These are phyloP conservation scores for Neosilurus hyrtlii DNA, from an alignment of 2,797 vertebrate species.

Conservation along the genomic window DNA sequence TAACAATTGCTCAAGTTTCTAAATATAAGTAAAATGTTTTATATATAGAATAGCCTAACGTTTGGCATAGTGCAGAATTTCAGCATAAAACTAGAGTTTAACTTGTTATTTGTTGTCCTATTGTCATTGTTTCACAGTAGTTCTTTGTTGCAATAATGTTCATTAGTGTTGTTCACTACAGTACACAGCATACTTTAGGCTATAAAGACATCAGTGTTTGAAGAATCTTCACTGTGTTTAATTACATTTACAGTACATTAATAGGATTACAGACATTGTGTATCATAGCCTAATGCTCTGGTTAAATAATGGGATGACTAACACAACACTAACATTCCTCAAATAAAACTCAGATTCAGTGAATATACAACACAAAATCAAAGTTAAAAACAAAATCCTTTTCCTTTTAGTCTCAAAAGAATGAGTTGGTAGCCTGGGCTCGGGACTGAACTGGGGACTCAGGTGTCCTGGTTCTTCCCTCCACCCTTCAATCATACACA, in stretches of 20 bases:
- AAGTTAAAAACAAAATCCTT: neutral
- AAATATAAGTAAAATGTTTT: neutral
- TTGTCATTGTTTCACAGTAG: neutral
- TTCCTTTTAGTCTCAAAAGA: neutral
- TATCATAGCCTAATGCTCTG: neutral
- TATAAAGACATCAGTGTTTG: neutral
- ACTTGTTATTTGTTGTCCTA: neutral
- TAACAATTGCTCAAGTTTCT: neutral
- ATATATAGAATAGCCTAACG: neutral
- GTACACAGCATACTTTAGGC: neutral
- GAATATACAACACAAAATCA: too few relatives aligned
- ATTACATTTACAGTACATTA: constrained; percentile 5
- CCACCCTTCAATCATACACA: neutral
- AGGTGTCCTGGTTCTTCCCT: neutral
- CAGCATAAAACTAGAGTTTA: neutral
- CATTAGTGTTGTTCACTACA: neutral
- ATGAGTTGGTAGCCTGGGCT: neutral
- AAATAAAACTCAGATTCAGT: neutral
- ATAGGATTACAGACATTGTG: neutral
- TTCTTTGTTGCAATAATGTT: neutral
- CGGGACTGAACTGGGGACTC: neutral
- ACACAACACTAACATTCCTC: neutral
- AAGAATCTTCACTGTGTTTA: neutral
- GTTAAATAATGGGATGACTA: neutral
- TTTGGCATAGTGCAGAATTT: neutral